These are phyloP conservation scores for Pangasius larnaudii DNA, from an alignment of 2,797 vertebrate genomes.

Conservation along the genomic window DNA sequence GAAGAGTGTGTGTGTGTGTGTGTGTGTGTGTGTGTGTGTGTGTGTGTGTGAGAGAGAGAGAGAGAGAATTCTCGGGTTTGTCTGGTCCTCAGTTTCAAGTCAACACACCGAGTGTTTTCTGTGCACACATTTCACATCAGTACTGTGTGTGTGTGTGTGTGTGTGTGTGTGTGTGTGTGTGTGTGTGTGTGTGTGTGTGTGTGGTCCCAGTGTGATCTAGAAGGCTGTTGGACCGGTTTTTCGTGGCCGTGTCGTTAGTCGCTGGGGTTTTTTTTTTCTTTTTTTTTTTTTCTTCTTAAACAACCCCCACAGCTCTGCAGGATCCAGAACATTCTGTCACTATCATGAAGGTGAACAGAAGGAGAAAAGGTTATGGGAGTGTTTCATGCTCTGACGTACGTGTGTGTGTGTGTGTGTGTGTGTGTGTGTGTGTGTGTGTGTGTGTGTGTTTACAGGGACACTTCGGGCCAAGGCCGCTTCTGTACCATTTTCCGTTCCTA, in stretches of 20 bases:
- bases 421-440: slow-evolving; percentile 25
- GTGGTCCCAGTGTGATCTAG: not conserved
- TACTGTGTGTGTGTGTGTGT: not conserved
- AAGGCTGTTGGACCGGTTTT: slow-evolving; percentile 9
- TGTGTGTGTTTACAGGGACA: slow-evolving; percentile 84
- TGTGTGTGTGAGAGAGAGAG: not conserved
- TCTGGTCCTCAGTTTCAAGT: not conserved
- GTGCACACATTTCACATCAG: not conserved
- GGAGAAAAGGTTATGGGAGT: not conserved
- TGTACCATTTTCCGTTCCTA: slow-evolving; percentile 99
- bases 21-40: too few relatives aligned
- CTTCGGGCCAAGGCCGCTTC: slow-evolving; percentile 96
- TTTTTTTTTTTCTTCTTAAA: not conserved
- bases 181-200: not conserved
- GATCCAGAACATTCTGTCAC: slow-evolving; percentile 15
- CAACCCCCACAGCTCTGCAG: not conserved
- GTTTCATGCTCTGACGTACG: slow-evolving; percentile 20
- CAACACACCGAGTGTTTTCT: not conserved
- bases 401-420: not conserved
- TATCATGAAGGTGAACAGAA: not conserved
- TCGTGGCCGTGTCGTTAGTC: not conserved
- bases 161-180: not conserved
- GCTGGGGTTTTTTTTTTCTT: not conserved
- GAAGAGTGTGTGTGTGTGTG: not conserved
- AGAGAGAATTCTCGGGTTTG: not conserved